phyloP scores from a whole-genome alignment of 2,888 invertebrate genomes.

The Scaptomyza parva region DNA sequence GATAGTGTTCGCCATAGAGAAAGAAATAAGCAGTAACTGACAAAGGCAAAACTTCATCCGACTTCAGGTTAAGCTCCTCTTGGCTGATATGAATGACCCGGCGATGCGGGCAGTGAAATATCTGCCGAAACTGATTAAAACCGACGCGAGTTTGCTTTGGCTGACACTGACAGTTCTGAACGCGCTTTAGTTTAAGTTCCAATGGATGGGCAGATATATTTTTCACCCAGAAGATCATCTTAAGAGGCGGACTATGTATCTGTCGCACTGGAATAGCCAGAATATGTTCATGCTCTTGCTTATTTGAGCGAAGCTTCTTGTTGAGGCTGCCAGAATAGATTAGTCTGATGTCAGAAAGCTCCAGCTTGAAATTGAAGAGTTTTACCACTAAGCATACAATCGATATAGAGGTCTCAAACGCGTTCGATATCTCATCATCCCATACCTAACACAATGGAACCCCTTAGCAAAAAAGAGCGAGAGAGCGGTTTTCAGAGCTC shows the following conservation, averaged over 20 bases:
- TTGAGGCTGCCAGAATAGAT: constrained; percentile 58
- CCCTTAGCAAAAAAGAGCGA: too few species aligned
- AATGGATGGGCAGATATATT: constrained; percentile 58
- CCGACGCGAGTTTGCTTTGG: constrained; percentile 75
- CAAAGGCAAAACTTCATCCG: constrained; percentile 73
- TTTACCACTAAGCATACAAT: too few species aligned
- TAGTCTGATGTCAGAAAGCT: too few species aligned
- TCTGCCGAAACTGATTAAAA: constrained; percentile 80
- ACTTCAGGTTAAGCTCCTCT: constrained; percentile 62
- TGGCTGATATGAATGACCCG: constrained; percentile 70
- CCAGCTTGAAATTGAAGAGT: too few species aligned
- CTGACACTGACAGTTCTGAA: constrained; percentile 75
- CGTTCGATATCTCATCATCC: too few species aligned
- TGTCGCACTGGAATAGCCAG: constrained; percentile 72
- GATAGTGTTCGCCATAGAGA: constrained; percentile 69
- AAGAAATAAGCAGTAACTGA: constrained; percentile 63
- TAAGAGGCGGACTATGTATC: constrained; percentile 73
- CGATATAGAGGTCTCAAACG: too few species aligned
- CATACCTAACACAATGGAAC: too few species aligned
- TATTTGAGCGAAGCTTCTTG: constrained; percentile 60
- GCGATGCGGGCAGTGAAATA: constrained; percentile 80
- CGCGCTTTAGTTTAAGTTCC: constrained; percentile 63
- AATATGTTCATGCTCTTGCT: constrained; percentile 60
- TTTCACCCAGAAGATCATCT: constrained; percentile 77
- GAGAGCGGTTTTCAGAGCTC: too few species aligned